These are phyloP conservation scores for Rallus crepitans DNA, from an alignment of 2,797 vertebrate genomes.

Conservation along the genomic window DNA sequence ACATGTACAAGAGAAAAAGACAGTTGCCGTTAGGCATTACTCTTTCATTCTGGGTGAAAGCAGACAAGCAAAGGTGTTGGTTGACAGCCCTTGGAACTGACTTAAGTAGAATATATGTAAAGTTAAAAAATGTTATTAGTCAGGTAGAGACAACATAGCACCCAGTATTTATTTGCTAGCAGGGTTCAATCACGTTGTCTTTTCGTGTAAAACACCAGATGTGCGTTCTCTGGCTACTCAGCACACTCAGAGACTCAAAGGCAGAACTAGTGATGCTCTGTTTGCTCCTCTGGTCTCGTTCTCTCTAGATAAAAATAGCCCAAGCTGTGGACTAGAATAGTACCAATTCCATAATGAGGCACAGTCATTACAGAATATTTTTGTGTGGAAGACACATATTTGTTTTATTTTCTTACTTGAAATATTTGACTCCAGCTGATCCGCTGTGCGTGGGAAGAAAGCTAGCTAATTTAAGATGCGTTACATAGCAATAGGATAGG, in stretches of 20 bases:
- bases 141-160: background rate
- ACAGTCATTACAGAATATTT: background rate
- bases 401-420: background rate
- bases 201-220: background rate
- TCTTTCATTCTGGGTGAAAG: slow-evolving; percentile 6
- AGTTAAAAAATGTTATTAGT: background rate
- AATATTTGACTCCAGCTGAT: background rate
- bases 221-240: background rate
- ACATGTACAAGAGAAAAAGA: slow-evolving; percentile 13
- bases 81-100: background rate
- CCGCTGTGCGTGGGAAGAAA: background rate
- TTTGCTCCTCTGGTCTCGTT: background rate
- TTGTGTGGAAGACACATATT: background rate
- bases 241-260: background rate
- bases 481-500: background rate
- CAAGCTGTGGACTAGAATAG: background rate
- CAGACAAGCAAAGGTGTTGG: background rate
- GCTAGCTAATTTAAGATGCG: background rate
- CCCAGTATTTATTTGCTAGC: background rate
- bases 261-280: background rate
- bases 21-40: background rate
- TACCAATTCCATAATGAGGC: background rate
- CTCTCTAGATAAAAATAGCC: background rate
- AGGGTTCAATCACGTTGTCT: background rate
- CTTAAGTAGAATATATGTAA: background rate